phyloP scores from a whole-genome alignment of 2,888 invertebrate genomes.

The Brenthis hecate region DNA sequence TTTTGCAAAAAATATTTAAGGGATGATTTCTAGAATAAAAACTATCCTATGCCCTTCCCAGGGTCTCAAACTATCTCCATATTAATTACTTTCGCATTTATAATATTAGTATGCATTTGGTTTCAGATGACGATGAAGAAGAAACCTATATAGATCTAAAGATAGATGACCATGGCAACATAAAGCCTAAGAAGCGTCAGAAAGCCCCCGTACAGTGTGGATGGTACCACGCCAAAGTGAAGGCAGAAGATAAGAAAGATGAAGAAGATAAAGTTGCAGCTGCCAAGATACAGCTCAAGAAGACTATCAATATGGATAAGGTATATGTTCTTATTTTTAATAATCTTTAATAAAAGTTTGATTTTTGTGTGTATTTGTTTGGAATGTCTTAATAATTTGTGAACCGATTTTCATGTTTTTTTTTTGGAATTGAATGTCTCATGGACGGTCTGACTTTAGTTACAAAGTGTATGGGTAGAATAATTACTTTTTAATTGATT shows the following conservation, averaged over 20 bases:
- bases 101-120: slow-evolving; percentile 12
- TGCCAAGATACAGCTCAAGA: slow-evolving; percentile 68
- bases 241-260: slow-evolving; percentile 42
- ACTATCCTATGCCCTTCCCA: no score
- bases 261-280: slow-evolving; percentile 55
- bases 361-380: neutral
- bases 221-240: slow-evolving; percentile 70
- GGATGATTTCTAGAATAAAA: no score
- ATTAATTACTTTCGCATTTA: neutral
- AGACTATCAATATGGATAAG: slow-evolving; percentile 69
- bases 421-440: no score
- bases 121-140: slow-evolving; percentile 67
- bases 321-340: slow-evolving; percentile 45
- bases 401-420: neutral
- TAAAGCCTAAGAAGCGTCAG: slow-evolving; percentile 62
- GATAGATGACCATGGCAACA: slow-evolving; percentile 68
- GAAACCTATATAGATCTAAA: slow-evolving; percentile 72
- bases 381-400: neutral
- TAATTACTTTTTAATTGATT: no score
- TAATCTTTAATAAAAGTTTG: neutral
- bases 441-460: no score
- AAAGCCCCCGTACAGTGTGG: slow-evolving; percentile 42
- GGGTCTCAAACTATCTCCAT: no score
- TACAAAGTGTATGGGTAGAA: no score
- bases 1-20: no score